Evolutionary conservation across 2,797 vertebrate genomes (phyloP).

Genomic region (Tokudaia tokunoshimensis): DNA sequence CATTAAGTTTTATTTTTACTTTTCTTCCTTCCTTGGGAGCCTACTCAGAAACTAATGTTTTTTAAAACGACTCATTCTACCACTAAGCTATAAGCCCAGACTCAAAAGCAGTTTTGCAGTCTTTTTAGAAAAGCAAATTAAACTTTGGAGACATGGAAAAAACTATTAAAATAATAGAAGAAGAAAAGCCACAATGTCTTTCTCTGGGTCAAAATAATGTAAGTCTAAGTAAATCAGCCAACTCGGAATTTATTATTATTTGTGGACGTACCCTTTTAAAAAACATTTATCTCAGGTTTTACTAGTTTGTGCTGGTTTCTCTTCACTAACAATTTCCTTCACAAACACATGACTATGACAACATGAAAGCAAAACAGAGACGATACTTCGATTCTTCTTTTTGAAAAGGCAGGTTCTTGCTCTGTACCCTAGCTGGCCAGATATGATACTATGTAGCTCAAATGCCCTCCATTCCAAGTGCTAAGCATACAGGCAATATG

Average conservation of each 20-base stretch:
- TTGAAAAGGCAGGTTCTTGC: neutral
- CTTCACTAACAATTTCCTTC: constrained; percentile 29
- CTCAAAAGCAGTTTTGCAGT: constrained; percentile 38
- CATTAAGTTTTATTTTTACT: neutral
- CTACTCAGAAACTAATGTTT: neutral
- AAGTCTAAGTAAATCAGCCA: neutral
- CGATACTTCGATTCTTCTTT: neutral
- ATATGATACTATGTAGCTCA: neutral
- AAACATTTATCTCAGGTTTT: neutral
- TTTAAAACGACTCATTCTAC: neutral
- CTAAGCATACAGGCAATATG: neutral
- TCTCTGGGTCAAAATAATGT: constrained; percentile 40
- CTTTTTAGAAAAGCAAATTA: constrained; percentile 24
- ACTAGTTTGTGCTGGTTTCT: neutral
- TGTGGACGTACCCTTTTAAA: neutral
- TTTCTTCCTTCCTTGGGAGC: neutral
- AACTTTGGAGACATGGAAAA: neutral
- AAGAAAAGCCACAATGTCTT: constrained; percentile 13
- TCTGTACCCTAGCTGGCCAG: neutral
- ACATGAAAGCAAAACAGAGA: neutral
- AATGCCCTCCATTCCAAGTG: too few species aligned
- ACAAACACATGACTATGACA: neutral
- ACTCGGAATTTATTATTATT: constrained; percentile 15
- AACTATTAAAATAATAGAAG: constrained; percentile 26
- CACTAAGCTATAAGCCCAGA: neutral